These are phyloP conservation scores for Prosapia bicincta DNA, from an alignment of 2,888 invertebrate species.

Conservation along the genomic window DNA sequence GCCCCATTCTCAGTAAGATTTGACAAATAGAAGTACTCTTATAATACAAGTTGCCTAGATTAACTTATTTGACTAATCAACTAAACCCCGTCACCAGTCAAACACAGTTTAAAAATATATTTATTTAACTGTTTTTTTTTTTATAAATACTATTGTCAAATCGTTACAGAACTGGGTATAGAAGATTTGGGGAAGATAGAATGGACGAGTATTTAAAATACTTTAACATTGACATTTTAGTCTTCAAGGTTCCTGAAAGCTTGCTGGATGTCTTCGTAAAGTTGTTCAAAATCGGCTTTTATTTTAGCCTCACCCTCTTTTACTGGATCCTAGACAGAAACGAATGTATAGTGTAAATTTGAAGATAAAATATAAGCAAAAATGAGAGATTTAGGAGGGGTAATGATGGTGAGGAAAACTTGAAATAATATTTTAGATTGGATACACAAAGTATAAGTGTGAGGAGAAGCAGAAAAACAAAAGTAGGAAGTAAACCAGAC, in stretches of 20 bases:
- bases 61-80: neutral
- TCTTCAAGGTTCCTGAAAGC: constrained; percentile 99
- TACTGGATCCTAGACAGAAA: constrained; percentile 79
- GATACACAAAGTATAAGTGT: neutral
- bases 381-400: neutral
- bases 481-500: too few species aligned
- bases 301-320: constrained; percentile 98
- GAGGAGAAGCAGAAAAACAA: constrained; percentile 4
- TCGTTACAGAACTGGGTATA: neutral
- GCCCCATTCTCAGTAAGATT: neutral
- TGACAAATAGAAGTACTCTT: neutral
- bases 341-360: neutral
- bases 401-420: neutral
- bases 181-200: neutral
- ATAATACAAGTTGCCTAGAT: neutral
- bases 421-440: too few species aligned
- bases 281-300: constrained; percentile 93
- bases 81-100: neutral
- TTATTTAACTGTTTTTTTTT: neutral
- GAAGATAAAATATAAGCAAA: neutral
- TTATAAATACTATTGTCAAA: neutral
- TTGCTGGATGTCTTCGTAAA: constrained; percentile 94
- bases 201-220: neutral
- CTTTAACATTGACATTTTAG: constrained; percentile 50
- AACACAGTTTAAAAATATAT: neutral